Percentiles rank a stretch among this genome's conserved stretches.
These are phyloP conservation scores for Melipona beecheii DNA, from an alignment of 2,888 invertebrate genomes.

Conservation along the genomic window DNA sequence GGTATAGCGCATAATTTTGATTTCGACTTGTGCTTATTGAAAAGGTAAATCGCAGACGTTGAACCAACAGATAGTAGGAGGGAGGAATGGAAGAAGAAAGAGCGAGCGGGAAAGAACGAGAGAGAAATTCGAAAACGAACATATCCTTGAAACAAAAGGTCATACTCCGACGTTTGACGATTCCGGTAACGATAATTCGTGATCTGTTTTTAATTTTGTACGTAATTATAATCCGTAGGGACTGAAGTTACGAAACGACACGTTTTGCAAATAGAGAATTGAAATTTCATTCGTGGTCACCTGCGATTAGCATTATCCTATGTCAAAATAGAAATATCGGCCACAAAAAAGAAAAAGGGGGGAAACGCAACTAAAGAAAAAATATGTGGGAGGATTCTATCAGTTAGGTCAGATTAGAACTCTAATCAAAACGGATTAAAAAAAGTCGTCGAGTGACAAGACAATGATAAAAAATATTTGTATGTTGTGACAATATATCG, in stretches of 20 bases:
- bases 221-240: background rate
- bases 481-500: slow-evolving; percentile 1
- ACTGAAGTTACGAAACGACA: background rate
- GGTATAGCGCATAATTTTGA: slow-evolving; percentile 39
- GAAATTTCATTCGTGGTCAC: background rate
- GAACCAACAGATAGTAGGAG: background rate
- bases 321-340: background rate
- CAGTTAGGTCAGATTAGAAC: background rate
- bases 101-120: background rate
- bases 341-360: background rate
- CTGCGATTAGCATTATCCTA: background rate
- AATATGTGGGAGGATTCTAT: background rate
- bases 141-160: slow-evolving; percentile 39
- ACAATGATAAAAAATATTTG: slow-evolving; percentile 8
- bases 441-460: background rate
- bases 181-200: slow-evolving; percentile 22
- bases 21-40: slow-evolving; percentile 19
- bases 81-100: background rate
- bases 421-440: background rate
- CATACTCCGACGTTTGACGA: background rate
- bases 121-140: background rate
- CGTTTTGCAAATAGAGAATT: slow-evolving; percentile 5
- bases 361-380: background rate
- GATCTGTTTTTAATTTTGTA: slow-evolving; percentile 27
- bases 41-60: slow-evolving; percentile 11